phyloP scores from a whole-genome alignment of 2,888 invertebrate genomes.

The Phyllotreta cruciferae region DNA sequence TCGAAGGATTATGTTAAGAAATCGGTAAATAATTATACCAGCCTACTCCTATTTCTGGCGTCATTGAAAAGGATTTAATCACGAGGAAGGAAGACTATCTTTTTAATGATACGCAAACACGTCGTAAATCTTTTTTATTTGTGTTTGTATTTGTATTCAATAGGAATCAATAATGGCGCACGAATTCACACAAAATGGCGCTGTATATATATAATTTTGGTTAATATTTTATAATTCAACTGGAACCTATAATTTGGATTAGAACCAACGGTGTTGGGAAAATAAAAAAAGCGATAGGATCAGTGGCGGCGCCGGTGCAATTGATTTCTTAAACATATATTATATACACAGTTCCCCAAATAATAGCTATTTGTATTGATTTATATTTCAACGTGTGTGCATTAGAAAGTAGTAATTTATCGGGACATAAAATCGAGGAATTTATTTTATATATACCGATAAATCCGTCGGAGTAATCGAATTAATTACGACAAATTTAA shows the following conservation, averaged over 20 bases:
- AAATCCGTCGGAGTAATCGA: too few species aligned
- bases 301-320: slow-evolving; percentile 5
- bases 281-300: slow-evolving; percentile 1
- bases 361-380: too few species aligned
- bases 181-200: background rate
- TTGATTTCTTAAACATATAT: too few species aligned
- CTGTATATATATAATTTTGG: slow-evolving; percentile 24
- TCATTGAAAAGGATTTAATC: background rate
- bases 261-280: slow-evolving; percentile 13
- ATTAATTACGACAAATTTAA: too few species aligned
- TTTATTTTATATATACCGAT: too few species aligned
- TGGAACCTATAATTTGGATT: slow-evolving; percentile 25
- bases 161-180: slow-evolving; percentile 13
- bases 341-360: too few species aligned
- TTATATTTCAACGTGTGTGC: too few species aligned
- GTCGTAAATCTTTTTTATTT: slow-evolving; percentile 13
- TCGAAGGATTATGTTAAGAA: too few species aligned
- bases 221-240: slow-evolving; percentile 26
- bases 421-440: too few species aligned
- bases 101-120: slow-evolving; percentile 8
- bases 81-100: slow-evolving; percentile 9
- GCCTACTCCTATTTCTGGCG: too few species aligned
- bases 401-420: too few species aligned
- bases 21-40: too few species aligned
- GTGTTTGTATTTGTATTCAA: slow-evolving; percentile 19